Percentiles rank a stretch among this genome's conserved stretches.
phyloP scores from a whole-genome alignment of 2,113 vertebrate species.

The Pao palembangensis region DNA sequence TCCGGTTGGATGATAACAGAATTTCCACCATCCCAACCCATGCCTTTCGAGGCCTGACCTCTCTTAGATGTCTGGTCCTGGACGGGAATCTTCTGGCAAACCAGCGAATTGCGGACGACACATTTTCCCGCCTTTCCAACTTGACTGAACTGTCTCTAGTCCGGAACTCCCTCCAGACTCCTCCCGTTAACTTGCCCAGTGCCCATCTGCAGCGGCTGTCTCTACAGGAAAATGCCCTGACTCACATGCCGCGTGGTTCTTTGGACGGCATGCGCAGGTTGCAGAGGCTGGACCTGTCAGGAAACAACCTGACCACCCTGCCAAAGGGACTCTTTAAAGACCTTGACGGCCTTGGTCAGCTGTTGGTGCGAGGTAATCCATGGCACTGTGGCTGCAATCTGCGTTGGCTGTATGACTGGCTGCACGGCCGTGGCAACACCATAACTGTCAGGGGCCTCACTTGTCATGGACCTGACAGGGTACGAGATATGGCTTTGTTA shows the following conservation, averaged over 20 bases:
- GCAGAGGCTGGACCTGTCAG: slow-evolving; percentile 87
- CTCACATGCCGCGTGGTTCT: slow-evolving; percentile 84
- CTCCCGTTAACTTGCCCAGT: slow-evolving; percentile 85
- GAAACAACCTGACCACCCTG: slow-evolving; percentile 91
- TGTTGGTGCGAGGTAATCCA: slow-evolving; percentile 88
- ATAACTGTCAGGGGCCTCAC: slow-evolving; percentile 87
- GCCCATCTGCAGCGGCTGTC: slow-evolving; percentile 83
- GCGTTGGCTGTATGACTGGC: slow-evolving; percentile 91
- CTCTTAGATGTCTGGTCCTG: slow-evolving; percentile 85
- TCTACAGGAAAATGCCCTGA: slow-evolving; percentile 90
- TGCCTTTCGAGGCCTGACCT: slow-evolving; percentile 85
- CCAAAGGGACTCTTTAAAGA: slow-evolving; percentile 88
- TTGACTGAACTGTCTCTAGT: slow-evolving; percentile 90
- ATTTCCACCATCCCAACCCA: slow-evolving; percentile 92
- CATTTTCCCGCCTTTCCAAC: slow-evolving; percentile 88
- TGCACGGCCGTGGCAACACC: slow-evolving; percentile 77
- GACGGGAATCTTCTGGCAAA: slow-evolving; percentile 95
- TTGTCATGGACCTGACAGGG: slow-evolving; percentile 86
- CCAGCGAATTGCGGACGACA: slow-evolving; percentile 92
- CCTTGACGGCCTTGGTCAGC: slow-evolving; percentile 82
- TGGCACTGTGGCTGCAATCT: slow-evolving; percentile 95
- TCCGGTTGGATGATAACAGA: slow-evolving; percentile 91
- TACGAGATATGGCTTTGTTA: slow-evolving; percentile 84
- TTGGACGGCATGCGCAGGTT: slow-evolving; percentile 83
- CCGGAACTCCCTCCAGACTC: slow-evolving; percentile 86